Evolutionary conservation across 2,797 vertebrate genomes (phyloP).

Genomic region (Streptopelia turtur): DNA sequence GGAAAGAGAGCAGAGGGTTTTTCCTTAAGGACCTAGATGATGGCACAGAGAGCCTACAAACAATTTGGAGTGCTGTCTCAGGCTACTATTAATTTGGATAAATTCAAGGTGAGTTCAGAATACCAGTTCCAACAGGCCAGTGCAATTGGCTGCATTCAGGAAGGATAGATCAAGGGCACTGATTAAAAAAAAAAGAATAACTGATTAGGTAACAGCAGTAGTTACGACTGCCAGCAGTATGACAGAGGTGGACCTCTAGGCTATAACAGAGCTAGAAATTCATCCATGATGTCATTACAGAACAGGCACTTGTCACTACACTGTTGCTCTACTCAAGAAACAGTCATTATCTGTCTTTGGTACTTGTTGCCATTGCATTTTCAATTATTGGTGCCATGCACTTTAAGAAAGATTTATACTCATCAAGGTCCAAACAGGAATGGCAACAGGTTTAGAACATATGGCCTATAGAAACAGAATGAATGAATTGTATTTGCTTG

Average conservation of each 20-base stretch:
- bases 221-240: rapidly evolving
- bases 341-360: not conserved
- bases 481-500: not conserved
- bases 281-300: not conserved
- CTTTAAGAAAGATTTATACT: not conserved
- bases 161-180: not conserved
- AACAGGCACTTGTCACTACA: not conserved
- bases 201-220: not conserved
- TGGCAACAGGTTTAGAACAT: not conserved
- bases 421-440: not conserved
- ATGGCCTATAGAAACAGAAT: not conserved
- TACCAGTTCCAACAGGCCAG: not conserved
- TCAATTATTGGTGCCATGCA: not conserved
- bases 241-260: not conserved
- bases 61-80: not conserved
- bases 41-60: not conserved
- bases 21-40: not conserved
- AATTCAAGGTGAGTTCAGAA: not conserved
- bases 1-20: not conserved
- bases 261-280: not conserved
- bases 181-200: not conserved
- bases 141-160: not conserved
- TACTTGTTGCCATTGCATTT: not conserved
- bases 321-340: not conserved
- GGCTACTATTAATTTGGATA: not conserved